These are phyloP conservation scores for Phaetusa simplex DNA, from an alignment of 2,113 vertebrate species.

Conservation along the genomic window DNA sequence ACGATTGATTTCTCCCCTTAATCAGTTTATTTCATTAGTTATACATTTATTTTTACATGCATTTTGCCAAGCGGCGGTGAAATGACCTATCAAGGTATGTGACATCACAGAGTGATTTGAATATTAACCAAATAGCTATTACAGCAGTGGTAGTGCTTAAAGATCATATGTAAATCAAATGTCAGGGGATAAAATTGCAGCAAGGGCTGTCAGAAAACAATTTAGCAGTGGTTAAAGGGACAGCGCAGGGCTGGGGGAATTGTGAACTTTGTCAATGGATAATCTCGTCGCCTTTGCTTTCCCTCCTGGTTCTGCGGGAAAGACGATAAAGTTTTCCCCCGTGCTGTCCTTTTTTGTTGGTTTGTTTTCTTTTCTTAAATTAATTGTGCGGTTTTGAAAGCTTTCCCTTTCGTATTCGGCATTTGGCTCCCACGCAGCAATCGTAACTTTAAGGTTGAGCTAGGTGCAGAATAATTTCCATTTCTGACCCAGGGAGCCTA, in stretches of 20 bases:
- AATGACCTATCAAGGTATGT: slow-evolving; percentile 87
- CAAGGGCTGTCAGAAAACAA: slow-evolving; percentile 92
- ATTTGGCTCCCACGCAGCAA: not conserved
- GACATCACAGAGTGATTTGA: slow-evolving; percentile 84
- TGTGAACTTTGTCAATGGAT: slow-evolving; percentile 82
- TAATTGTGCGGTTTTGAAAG: not conserved
- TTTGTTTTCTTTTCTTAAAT: not conserved
- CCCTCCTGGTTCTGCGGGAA: not conserved
- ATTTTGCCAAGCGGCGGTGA: slow-evolving; percentile 72
- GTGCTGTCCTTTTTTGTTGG: not conserved
- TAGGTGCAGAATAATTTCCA: not conserved
- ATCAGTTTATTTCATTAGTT: slow-evolving; percentile 95
- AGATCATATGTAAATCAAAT: slow-evolving; percentile 99
- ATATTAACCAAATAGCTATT: slow-evolving; percentile 92
- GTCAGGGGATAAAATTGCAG: slow-evolving; percentile 87
- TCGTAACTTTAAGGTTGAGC: not conserved
- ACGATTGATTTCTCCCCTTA: slow-evolving; percentile 91
- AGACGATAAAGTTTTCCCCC: not conserved
- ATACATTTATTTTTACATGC: slow-evolving; percentile 84
- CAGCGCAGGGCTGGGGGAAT: slow-evolving; percentile 77
- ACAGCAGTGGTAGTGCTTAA: slow-evolving; percentile 85
- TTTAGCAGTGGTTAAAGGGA: slow-evolving; percentile 93
- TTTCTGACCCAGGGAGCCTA: slow-evolving; percentile 12
- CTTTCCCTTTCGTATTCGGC: not conserved
- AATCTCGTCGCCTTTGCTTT: slow-evolving; percentile 17